Evolutionary conservation across 2,113 vertebrate species (phyloP), one percentile per base, ranked within the genome.

Genomic region (Archocentrus centrarchus): DNA sequence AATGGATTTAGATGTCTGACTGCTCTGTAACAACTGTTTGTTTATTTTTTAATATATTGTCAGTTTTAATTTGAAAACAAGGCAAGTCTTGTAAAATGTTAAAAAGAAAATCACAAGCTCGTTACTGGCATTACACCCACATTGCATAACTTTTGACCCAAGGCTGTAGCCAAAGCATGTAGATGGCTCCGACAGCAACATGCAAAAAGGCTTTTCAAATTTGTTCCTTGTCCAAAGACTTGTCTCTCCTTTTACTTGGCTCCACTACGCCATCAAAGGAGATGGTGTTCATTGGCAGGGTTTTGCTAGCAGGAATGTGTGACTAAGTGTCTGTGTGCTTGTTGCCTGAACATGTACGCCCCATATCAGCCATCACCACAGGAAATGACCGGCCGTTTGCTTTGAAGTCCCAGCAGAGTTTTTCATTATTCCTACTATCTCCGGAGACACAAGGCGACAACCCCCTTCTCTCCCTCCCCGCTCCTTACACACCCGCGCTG

Each of bases 371-470:
- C 88, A 93, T 95, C 94, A 89, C 79, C 90, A 91, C 90, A 94
- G 93, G 94, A 95, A 94, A 94, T 93, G 94, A 93, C 88, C 92
- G 78, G 85, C 82, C 76, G 44, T 86, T 92, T 84, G 85, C 92
- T 93, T 94, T 95, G 91, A 95, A 94, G 93, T 94, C 93, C 91
- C 89, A 61, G 86, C 86, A 87, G 94, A 95, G 79, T 92, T 89
- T 88, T 89, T 92, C 90, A 91, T 94, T 95, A 91, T 92, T 93
- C 37, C 77, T 41, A 75, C 87, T 92, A 90, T 93, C 93, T 90
- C 91, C 39, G 17, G 78, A 93, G 93, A 93, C 91, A 90, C 58
- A 11, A 86, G 84, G 84, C 77, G 10, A 58, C 80, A 80, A 58
- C 70, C 58, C 35, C 77, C 58, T 77, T 58, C 75, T 22, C 58